Evolutionary conservation across 2,797 vertebrate genomes (phyloP).

Genomic region (Lacerta viridis): DNA sequence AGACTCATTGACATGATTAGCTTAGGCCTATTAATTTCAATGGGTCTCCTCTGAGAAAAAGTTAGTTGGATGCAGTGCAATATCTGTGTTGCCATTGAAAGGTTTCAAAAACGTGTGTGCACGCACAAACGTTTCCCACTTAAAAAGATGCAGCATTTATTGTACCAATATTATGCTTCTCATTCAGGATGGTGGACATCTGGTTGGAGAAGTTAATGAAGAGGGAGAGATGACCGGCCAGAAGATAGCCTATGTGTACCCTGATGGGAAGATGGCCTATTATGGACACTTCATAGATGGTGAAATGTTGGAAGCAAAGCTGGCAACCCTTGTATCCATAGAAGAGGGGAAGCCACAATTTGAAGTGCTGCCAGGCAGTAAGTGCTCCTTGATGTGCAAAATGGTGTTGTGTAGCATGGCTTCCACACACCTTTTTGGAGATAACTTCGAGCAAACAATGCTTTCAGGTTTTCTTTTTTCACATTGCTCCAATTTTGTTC

Average conservation of each 20-base stretch:
- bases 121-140: neutral
- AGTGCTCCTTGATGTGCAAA: constrained; percentile 69
- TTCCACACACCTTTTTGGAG: neutral
- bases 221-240: constrained; percentile 96
- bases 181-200: constrained; percentile 90
- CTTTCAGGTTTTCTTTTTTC: neutral
- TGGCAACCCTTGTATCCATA: constrained; percentile 80
- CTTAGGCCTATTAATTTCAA: no score
- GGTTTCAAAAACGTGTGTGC: no score
- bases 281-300: constrained; percentile 93
- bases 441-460: neutral
- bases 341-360: constrained; percentile 88
- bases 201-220: constrained; percentile 93
- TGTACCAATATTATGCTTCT: constrained; percentile 21
- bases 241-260: constrained; percentile 93
- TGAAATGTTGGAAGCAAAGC: constrained; percentile 90
- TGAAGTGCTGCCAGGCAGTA: constrained; percentile 86
- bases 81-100: no score
- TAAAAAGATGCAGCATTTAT: neutral
- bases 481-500: neutral
- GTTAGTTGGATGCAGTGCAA: no score
- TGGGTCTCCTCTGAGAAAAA: no score
- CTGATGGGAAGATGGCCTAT: constrained; percentile 88
- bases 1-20: no score
- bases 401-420: neutral